Conservation (phyloP, 1,140 invertebrate species). For the Zaprionus davidi region DNA sequence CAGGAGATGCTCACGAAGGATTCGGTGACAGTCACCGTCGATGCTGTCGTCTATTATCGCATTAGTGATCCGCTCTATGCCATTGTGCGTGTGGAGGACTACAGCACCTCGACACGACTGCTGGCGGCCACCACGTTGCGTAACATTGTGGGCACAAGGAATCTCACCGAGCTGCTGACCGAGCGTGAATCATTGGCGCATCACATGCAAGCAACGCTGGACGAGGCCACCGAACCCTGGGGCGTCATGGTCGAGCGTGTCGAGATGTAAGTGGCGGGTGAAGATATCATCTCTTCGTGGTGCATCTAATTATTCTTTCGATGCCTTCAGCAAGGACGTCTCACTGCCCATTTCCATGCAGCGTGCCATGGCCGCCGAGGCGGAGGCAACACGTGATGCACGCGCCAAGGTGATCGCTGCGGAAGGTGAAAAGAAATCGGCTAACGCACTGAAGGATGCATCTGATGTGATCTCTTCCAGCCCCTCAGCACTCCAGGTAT, state of each 20-base stretch:
- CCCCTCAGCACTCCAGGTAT: slow-evolving; percentile 89
- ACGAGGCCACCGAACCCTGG: slow-evolving; percentile 97
- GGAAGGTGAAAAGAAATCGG: slow-evolving; percentile 94
- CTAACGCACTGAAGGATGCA: slow-evolving; percentile 93
- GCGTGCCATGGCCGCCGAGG: slow-evolving; percentile 94
- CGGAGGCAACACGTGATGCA: slow-evolving; percentile 90
- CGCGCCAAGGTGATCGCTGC: slow-evolving; percentile 92
- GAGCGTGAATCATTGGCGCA: slow-evolving; percentile 94
- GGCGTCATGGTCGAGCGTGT: slow-evolving; percentile 98
- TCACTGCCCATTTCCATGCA: slow-evolving; percentile 93
- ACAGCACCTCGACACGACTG: slow-evolving; percentile 91
- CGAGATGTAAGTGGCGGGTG: slow-evolving; percentile 91
- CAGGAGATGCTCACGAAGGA: slow-evolving; percentile 94
- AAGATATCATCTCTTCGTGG: not conserved
- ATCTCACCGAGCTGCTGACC: slow-evolving; percentile 88
- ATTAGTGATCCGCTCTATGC: slow-evolving; percentile 91
- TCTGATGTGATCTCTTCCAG: slow-evolving; percentile 94
- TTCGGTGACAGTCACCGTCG: slow-evolving; percentile 95
- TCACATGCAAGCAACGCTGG: slow-evolving; percentile 69
- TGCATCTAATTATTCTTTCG: not conserved
- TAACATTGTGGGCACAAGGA: slow-evolving; percentile 96
- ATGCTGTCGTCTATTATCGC: slow-evolving; percentile 96
- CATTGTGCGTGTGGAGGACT: slow-evolving; percentile 91
- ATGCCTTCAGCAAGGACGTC: slow-evolving; percentile 91
- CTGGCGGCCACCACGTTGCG: slow-evolving; percentile 94